Percentiles rank a stretch among this genome's conserved stretches.
Conservation (phyloP, 2,797 vertebrate genomes). For the Hozukius guyotensis region DNA sequence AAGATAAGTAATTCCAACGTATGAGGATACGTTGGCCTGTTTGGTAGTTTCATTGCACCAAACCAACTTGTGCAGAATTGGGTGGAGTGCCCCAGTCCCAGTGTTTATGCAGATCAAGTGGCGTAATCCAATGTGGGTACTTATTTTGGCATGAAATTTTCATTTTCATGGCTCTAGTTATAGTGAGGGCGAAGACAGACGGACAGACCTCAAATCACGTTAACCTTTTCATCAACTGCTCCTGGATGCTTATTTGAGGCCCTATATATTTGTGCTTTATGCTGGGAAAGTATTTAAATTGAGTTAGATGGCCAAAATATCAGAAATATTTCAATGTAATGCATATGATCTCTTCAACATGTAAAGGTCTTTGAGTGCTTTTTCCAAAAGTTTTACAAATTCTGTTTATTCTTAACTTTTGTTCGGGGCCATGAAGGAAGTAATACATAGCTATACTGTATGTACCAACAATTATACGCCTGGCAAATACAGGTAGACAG, state of each 20-base stretch:
- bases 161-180: neutral
- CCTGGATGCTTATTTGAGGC: neutral
- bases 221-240: neutral
- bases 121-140: neutral
- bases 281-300: neutral
- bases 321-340: neutral
- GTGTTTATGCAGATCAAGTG: slow-evolving; percentile 3
- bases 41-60: neutral
- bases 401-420: neutral
- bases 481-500: neutral
- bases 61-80: neutral
- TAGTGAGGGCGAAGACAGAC: neutral
- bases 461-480: neutral
- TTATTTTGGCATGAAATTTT: neutral
- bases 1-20: too few species aligned
- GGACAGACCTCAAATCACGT: neutral
- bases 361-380: too few species aligned
- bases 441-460: neutral
- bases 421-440: neutral
- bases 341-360: neutral
- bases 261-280: neutral
- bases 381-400: neutral
- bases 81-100: neutral
- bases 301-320: neutral
- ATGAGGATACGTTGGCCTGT: too few species aligned